These are phyloP conservation scores for Dryobota labecula DNA, from an alignment of 2,888 invertebrate genomes.

Conservation along the genomic window DNA sequence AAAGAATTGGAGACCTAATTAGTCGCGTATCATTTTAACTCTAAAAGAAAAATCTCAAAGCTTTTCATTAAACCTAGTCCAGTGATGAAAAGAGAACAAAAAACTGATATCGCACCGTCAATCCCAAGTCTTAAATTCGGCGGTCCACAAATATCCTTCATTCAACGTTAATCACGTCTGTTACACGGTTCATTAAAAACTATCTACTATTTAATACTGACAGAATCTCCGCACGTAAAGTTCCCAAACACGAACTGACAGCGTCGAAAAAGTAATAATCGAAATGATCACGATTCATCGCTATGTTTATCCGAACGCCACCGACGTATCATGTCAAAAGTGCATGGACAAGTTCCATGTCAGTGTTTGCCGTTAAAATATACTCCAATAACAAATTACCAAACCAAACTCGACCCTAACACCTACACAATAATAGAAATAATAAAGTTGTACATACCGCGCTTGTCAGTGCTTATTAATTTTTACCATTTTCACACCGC, in stretches of 20 bases:
- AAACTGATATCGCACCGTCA: constrained; percentile 45
- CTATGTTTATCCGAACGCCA: constrained; percentile 71
- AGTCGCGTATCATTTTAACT: constrained; percentile 13
- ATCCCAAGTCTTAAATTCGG: constrained; percentile 48
- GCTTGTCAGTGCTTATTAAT: constrained; percentile 68
- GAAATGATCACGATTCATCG: constrained; percentile 75
- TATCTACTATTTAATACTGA: constrained; percentile 69
- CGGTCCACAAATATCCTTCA: constrained; percentile 59
- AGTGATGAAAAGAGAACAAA: constrained; percentile 43
- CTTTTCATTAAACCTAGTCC: constrained; percentile 50
- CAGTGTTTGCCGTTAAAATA: constrained; percentile 62
- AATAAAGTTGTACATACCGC: constrained; percentile 40
- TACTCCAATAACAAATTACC: constrained; percentile 55
- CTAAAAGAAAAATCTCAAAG: constrained; percentile 35
- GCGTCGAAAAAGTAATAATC: constrained; percentile 77
- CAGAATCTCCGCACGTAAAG: constrained; percentile 66
- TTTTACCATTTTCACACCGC: constrained; percentile 74
- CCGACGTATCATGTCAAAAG: constrained; percentile 78
- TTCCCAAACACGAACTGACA: constrained; percentile 73
- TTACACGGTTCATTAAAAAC: constrained; percentile 68
- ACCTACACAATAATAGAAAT: constrained; percentile 55
- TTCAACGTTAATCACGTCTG: constrained; percentile 64
- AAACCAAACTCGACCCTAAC: constrained; percentile 61
- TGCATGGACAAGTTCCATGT: constrained; percentile 83
- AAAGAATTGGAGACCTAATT: constrained; percentile 20